phyloP scores from a whole-genome alignment of 2,113 vertebrate species.

The Thinocorus orbignyianus region DNA sequence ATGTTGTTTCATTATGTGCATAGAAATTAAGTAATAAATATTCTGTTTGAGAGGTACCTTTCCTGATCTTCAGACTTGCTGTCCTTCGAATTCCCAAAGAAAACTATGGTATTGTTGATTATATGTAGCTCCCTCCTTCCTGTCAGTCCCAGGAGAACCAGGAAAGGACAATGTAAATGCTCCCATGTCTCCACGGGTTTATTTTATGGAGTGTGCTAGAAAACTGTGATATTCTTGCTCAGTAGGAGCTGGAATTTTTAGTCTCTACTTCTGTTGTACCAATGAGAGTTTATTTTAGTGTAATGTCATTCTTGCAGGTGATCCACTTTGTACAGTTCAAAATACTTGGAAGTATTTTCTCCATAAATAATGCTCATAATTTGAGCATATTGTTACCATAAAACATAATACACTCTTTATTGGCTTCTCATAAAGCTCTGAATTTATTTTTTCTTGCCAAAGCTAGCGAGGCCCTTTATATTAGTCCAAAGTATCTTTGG shows the following conservation, averaged over 20 bases:
- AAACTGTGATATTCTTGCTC: not conserved
- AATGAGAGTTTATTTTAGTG: not conserved
- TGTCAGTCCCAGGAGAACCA: not conserved
- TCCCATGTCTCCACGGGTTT: not conserved
- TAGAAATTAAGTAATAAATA: not conserved
- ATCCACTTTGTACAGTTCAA: not conserved
- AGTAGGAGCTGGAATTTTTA: not conserved
- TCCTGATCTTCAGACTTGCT: not conserved
- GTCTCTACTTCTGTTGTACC: not conserved
- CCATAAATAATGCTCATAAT: constrained; percentile 9
- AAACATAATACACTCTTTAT: constrained; percentile 33
- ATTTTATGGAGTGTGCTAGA: not conserved
- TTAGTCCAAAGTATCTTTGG: constrained; percentile 45
- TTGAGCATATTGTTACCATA: constrained; percentile 33
- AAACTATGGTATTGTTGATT: not conserved
- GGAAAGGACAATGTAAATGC: not conserved
- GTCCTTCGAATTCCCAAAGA: not conserved
- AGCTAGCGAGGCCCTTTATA: not conserved
- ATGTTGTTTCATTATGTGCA: not conserved
- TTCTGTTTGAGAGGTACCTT: not conserved
- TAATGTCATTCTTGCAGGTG: constrained; percentile 20
- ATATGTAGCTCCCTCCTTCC: not conserved
- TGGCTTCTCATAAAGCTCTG: constrained; percentile 37
- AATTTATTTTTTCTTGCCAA: constrained; percentile 28
- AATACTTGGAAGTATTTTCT: not conserved